Evolutionary conservation across 2,888 invertebrate genomes (phyloP).

Genomic region (Ctena decussata): DNA sequence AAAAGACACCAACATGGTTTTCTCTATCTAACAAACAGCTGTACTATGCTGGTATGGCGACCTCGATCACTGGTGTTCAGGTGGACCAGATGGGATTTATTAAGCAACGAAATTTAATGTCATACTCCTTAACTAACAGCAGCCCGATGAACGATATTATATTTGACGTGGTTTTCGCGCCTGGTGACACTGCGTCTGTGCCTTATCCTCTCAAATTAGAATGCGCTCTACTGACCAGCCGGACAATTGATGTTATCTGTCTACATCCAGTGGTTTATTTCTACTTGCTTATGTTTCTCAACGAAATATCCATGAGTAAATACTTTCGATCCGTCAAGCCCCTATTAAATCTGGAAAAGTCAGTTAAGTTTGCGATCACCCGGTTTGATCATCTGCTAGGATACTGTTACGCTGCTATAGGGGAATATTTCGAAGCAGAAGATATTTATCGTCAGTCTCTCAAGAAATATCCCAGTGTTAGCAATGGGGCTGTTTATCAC

Average conservation of each 20-base stretch:
- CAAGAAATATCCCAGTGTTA: no score
- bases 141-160: not conserved
- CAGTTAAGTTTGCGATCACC: not conserved
- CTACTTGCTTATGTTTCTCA: slow-evolving; percentile 2
- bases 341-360: not conserved
- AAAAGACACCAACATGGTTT: no score
- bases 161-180: slow-evolving; percentile 23
- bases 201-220: slow-evolving; percentile 28
- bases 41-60: not conserved
- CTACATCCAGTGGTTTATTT: slow-evolving; percentile 34
- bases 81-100: not conserved
- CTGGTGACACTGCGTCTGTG: slow-evolving; percentile 8
- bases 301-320: not conserved
- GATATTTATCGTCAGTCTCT: no score
- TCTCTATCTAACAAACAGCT: not conserved
- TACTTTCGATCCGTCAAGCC: not conserved
- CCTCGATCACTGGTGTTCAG: not conserved
- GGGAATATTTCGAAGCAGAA: no score
- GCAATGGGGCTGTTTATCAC: no score
- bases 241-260: not conserved
- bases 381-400: not conserved
- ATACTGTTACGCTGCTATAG: not conserved
- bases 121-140: not conserved
- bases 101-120: not conserved
- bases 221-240: slow-evolving; percentile 10